Evolutionary conservation across 2,797 vertebrate genomes (phyloP).

Genomic region (Ataeniobius toweri): DNA sequence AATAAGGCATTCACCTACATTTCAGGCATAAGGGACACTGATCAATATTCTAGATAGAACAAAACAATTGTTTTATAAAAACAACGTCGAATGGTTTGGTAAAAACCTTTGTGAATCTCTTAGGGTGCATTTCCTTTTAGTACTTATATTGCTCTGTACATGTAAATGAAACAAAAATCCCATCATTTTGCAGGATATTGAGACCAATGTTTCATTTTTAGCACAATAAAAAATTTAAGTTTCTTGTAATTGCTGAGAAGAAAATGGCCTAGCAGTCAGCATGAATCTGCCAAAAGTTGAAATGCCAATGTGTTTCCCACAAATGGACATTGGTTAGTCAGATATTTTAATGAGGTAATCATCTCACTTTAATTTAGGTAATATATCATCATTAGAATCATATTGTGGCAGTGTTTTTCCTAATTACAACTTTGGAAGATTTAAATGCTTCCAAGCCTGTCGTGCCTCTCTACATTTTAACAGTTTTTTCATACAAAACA

Average conservation of each 20-base stretch:
- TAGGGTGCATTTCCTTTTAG: not conserved
- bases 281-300: not conserved
- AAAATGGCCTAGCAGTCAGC: constrained; percentile 7
- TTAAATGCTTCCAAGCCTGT: constrained; percentile 50
- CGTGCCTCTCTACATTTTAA: constrained; percentile 26
- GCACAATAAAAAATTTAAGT: not conserved
- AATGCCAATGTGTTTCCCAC: constrained; percentile 35
- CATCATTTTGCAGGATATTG: not conserved
- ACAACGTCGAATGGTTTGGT: not conserved
- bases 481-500: constrained; percentile 37
- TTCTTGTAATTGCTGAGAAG: constrained; percentile 10
- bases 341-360: constrained; percentile 48
- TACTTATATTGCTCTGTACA: not conserved
- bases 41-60: not conserved
- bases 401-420: constrained; percentile 42
- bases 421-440: constrained; percentile 54
- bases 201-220: not conserved
- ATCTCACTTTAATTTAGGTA: constrained; percentile 37
- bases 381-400: constrained; percentile 64
- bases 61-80: not conserved
- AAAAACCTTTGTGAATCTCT: not conserved
- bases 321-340: constrained; percentile 23
- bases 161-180: not conserved
- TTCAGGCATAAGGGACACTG: not conserved
- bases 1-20: not conserved